Evolutionary conservation across 2,888 invertebrate species (phyloP).

Genomic region (Acronicta aceris): DNA sequence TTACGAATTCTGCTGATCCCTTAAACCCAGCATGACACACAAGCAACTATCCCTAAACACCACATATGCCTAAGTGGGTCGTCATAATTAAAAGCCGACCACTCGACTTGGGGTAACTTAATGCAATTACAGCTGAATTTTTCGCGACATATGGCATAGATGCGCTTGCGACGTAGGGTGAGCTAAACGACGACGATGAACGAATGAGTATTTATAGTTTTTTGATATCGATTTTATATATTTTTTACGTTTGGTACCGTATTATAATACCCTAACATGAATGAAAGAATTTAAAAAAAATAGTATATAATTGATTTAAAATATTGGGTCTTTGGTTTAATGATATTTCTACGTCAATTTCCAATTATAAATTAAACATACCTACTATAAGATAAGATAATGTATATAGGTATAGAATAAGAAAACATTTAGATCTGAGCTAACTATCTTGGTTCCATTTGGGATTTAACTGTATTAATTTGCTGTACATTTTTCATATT

Average conservation of each 20-base stretch:
- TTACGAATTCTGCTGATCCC: slow-evolving; percentile 13
- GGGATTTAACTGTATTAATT: no score
- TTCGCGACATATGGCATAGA: slow-evolving; percentile 87
- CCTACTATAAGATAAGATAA: no score
- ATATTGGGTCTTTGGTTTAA: no score
- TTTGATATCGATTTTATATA: slow-evolving; percentile 38
- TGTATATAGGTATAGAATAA: no score
- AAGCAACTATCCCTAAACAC: slow-evolving; percentile 56
- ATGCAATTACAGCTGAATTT: slow-evolving; percentile 88
- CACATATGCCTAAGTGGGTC: slow-evolving; percentile 88
- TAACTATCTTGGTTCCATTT: no score
- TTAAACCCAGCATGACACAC: slow-evolving; percentile 14
- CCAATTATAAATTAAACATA: no score
- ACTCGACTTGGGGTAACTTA: slow-evolving; percentile 83
- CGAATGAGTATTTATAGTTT: slow-evolving; percentile 34
- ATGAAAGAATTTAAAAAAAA: no score
- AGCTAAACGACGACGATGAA: slow-evolving; percentile 52
- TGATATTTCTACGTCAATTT: no score
- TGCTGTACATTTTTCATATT: no score
- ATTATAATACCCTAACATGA: not conserved
- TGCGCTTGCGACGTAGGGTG: slow-evolving; percentile 65
- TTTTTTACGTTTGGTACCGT: not conserved
- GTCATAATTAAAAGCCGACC: slow-evolving; percentile 84
- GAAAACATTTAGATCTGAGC: no score
- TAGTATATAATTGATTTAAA: no score